Conservation (phyloP, 2,113 vertebrate genomes). For the Salvator merianae region DNA sequence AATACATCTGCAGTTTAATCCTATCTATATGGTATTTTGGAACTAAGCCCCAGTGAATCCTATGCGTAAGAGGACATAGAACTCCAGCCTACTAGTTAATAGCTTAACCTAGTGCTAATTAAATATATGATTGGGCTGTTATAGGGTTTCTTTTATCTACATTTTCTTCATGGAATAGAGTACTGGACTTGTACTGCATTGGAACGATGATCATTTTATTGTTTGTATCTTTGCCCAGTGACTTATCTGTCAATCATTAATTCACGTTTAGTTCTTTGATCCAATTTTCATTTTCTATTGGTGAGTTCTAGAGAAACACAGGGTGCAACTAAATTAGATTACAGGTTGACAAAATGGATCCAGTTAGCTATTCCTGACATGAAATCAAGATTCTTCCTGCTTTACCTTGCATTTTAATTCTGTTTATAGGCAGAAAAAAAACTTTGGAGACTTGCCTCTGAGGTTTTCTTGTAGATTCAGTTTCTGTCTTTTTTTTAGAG, state of each 20-base stretch:
- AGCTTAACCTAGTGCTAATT: not conserved
- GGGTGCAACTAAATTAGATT: not conserved
- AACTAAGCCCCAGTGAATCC: not conserved
- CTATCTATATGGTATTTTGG: not conserved
- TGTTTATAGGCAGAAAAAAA: not conserved
- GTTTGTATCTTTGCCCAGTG: not conserved
- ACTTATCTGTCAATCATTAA: conserved; percentile 14
- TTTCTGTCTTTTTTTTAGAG: not conserved
- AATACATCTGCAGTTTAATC: not conserved
- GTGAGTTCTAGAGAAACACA: not conserved
- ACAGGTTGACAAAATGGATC: not conserved
- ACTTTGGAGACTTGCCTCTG: not conserved
- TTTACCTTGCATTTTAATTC: not conserved
- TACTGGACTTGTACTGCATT: not conserved
- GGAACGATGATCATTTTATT: not conserved
- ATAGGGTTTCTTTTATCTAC: not conserved
- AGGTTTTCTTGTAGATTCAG: not conserved
- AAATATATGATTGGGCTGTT: not conserved
- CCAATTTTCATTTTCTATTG: not conserved
- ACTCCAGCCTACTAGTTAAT: not conserved
- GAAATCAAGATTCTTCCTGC: not conserved
- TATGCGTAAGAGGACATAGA: not conserved
- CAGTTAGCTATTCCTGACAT: not conserved
- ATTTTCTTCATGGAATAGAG: not conserved
- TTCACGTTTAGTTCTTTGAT: not conserved